Evolutionary conservation across 2,888 invertebrate species (phyloP).

Genomic region (Aspidapion aeneum): DNA sequence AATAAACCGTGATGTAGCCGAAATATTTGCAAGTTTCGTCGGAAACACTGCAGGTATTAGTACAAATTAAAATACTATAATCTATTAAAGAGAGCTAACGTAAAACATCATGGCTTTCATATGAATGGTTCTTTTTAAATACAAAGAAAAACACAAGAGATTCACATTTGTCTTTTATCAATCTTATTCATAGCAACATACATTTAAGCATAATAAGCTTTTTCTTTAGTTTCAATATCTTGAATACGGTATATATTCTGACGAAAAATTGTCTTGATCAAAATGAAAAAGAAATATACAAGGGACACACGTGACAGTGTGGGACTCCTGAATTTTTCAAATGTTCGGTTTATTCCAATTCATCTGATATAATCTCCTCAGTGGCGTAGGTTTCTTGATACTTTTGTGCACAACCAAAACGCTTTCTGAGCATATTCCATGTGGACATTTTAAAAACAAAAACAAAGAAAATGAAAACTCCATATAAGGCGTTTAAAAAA

Average conservation of each 20-base stretch:
- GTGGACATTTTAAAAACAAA: constrained; percentile 71
- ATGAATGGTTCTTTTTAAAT: constrained; percentile 72
- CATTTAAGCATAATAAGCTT: no score
- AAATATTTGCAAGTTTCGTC: constrained; percentile 40
- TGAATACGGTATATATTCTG: no score
- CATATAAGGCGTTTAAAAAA: constrained; percentile 64
- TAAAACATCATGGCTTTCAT: constrained; percentile 77
- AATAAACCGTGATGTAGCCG: constrained; percentile 73
- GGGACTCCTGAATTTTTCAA: no score
- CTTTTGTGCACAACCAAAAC: constrained; percentile 40
- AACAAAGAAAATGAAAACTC: constrained; percentile 66
- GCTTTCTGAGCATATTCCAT: constrained; percentile 57
- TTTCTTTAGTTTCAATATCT: no score
- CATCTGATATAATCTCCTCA: not conserved
- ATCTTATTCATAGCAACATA: no score
- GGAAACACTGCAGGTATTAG: constrained; percentile 33
- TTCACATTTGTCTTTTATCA: no score
- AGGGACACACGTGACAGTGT: no score
- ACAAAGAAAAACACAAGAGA: no score
- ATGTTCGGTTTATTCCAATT: not conserved
- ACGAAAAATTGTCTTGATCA: no score
- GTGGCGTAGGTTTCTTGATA: not conserved
- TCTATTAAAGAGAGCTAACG: constrained; percentile 62
- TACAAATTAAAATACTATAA: constrained; percentile 58
- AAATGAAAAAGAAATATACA: no score